These are phyloP conservation scores for Drosophila auraria DNA, from an alignment of 1,140 invertebrate species.

Conservation along the genomic window DNA sequence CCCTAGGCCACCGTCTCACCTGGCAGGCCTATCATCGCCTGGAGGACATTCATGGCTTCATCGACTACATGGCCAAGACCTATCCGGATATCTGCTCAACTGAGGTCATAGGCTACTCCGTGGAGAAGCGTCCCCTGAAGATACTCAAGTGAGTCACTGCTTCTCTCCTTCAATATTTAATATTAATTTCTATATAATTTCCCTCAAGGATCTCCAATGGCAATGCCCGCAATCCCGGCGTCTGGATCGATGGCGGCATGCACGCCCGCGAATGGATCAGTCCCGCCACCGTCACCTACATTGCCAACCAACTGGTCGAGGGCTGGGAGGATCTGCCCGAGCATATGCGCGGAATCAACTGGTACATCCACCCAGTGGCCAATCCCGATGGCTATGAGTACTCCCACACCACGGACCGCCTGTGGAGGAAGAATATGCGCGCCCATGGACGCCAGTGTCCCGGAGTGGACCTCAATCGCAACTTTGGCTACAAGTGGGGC, in stretches of 20 bases:
- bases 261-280: slow-evolving; percentile 97
- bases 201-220: slow-evolving; percentile 88
- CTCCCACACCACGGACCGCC: slow-evolving; percentile 89
- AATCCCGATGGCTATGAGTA: slow-evolving; percentile 96
- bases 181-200: not conserved
- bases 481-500: slow-evolving; percentile 93
- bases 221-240: slow-evolving; percentile 87
- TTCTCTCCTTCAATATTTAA: too few species aligned
- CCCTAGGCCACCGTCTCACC: slow-evolving; percentile 91
- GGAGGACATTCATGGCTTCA: slow-evolving; percentile 90
- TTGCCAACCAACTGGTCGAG: slow-evolving; percentile 92
- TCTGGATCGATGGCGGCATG: slow-evolving; percentile 91
- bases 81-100: slow-evolving; percentile 90
- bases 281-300: slow-evolving; percentile 93
- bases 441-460: slow-evolving; percentile 87
- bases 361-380: slow-evolving; percentile 92
- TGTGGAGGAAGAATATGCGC: slow-evolving; percentile 93
- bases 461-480: slow-evolving; percentile 93
- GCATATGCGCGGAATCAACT: slow-evolving; percentile 91
- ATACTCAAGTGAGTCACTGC: slow-evolving; percentile 86
- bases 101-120: slow-evolving; percentile 90
- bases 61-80: slow-evolving; percentile 90
- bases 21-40: slow-evolving; percentile 92
- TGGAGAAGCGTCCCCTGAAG: slow-evolving; percentile 91
- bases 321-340: slow-evolving; percentile 89